Evolutionary conservation across 2,888 invertebrate genomes (phyloP), one percentile per base, ranked within the genome.

Genomic region (Tiphia femorata): DNA sequence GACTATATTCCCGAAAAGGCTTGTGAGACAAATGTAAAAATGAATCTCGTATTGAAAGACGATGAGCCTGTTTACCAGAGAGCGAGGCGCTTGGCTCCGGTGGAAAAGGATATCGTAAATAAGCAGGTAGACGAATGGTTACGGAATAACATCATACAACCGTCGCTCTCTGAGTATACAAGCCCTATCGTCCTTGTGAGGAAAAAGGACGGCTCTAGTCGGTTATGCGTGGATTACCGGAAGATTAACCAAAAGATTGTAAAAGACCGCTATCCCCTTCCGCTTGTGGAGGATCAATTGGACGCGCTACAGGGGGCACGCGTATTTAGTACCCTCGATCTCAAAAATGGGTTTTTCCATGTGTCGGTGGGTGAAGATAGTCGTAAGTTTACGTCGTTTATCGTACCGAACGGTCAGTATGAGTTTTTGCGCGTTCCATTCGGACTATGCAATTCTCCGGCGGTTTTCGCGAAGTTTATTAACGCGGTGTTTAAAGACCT

Each of bases 81-180:
- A n/a, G n/a, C n/a, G n/a, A n/a, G n/a, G n/a, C n/a, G n/a, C n/a
- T n/a, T n/a, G n/a, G n/a, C n/a, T n/a, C n/a, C n/a, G n/a, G n/a
- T n/a, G n/a, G n/a, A n/a, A n/a, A n/a, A n/a, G n/a, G n/a, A n/a
- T n/a, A n/a, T n/a, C n/a, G n/a, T n/a, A n/a, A n/a, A n/a, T n/a
- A n/a, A n/a, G n/a, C n/a, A n/a, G n/a, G n/a, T n/a, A n/a, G n/a
- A n/a, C n/a, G n/a, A n/a, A n/a, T n/a, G n/a, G n/a, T n/a, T n/a
- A n/a, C n/a, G n/a, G n/a, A n/a, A n/a, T n/a, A n/a, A n/a, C 1
- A 55, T 66, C 6, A 42, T 58, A 5, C 40, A 57, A 16, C 54
- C 54, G 1, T 48, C 51, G 20, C 29, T 20, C 30, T 62, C 56
- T 1, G 40, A 55, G 1, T 62, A 56, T 27, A 47, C 59, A 5